Evolutionary conservation across 2,797 vertebrate species (phyloP), one percentile per base, ranked within the genome.

Genomic region (Thalassophryne amazonica): DNA sequence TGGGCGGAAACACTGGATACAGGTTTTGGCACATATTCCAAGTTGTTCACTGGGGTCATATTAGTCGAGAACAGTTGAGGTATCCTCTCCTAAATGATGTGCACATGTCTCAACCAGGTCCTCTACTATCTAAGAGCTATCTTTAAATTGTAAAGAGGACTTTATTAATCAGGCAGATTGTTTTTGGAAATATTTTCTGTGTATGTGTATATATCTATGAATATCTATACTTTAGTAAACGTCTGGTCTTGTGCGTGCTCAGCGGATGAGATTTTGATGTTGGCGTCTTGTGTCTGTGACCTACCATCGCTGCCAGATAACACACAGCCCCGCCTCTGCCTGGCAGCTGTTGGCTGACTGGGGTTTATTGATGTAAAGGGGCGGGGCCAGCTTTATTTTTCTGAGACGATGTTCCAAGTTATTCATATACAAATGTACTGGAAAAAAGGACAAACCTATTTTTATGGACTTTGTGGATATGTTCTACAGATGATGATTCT

Each of bases 311-410:
- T 68, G 73, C 83, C 74, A 69, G 55, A 81, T 60, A 31, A 54
- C 25, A 62, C 53, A 22, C 69, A 74, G 79, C 69, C 60, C 73
- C 60, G 82, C 86, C 88, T 67, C 80, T 84, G 85, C 82, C 73
- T 40, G 6, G 70, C 77, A 51, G 29, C 71, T 62, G 78, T 70
- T 71, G 59, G 47, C 34, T 10, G 65, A 43, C 69, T 71, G 86
- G 84, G 73, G 68, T 89, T 90, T 90, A 89, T 89, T 90, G 86
- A 85, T 69, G 61, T 75, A 70, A 84, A 65, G 80, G 82, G 88
- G 81, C 23, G 62, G 68, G 83, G 77, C 60, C 66, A 77, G 73
- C 69, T 86, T 84, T 86, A 85, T 89, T 89, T 89, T 88, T 89
- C 58, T 73, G 80, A 86, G 67, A 46, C 49, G 15, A 70, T 74